Evolutionary conservation across 2,113 vertebrate species (phyloP), one percentile per base, ranked within the genome.

Genomic region (Aegithalos caudatus): DNA sequence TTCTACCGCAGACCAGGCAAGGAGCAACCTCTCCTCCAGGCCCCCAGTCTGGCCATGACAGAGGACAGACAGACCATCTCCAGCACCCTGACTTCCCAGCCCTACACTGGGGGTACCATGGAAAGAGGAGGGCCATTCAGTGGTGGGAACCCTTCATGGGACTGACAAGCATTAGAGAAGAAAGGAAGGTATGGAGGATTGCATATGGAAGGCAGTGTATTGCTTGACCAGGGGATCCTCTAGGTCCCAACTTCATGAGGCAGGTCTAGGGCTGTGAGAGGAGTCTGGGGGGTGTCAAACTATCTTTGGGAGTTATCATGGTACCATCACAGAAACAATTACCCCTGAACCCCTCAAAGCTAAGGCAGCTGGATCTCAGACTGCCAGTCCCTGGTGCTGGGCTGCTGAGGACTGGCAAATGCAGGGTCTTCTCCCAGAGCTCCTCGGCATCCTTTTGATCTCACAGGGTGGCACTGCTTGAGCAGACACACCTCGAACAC

Each of bases 21-120:
- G 70, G 21, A 82, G 38, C n/a, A 84, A 73, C 61, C 29, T 70
- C 56, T 86, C 37, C 81, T 72, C 17, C 20, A 4, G 61, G 56
- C 18, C 28, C 58, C 48, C 44, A 77, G 24, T 11, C 67, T 11
- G 1, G 12, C 48, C 33, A 18, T 1, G 2, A 25, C 28, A 0
- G 0, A 57, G 54, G 44, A 16, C 37, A 72, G 69, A 42, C 23
- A 44, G 71, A 58, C 22, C 37, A 17, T 72, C 20, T 72, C 28
- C 40, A 65, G 53, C 16, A 23, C 35, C 42, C 18, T 40, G 14
- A 31, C 20, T 79, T 53, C 56, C 77, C 2, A 2, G 22, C 7
- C 15, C 35, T 50, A 0, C 15, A 4, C 38, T 45, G 42, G 28
- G 9, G 4, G 8, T 53, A 27, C 56, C 50, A 3, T 1, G 7